Base-by-base conservation (phyloP, 2,888 invertebrate genomes). In the Atethmia centrago region DNA sequence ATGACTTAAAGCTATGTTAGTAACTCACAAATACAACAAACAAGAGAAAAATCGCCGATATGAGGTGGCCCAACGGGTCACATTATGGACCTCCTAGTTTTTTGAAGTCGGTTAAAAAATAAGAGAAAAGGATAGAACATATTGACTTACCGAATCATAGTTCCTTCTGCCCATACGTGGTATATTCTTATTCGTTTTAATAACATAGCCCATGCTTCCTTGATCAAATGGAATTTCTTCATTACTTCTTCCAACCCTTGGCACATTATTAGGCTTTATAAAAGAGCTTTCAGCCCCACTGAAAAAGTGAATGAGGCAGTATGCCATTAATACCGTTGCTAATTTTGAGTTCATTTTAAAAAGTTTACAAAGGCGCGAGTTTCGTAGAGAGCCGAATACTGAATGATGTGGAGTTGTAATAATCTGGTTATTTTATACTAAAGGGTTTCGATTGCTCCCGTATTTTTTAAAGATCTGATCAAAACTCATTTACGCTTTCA, bases 111-210 rank as follows among this genome's bases (percentile, higher is more conserved):
- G 10, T 16, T 40, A 69, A 14, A n/a, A 66, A 25, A 7, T 16
- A 55, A 7, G 25, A 25, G 2, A 53, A 47, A 5, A 16, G 16
- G 3, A 47, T 47, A 7, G 12, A 12, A 47, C n/a, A n/a, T 16
- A 63, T 21, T 21, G 0, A 58, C 95, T 93, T 88, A 96, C 96
- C 87, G 95, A 95, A 86, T 96, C 95, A 65, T 93, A 95, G 82
- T 96, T 96, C 80, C 96, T 92, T 82, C 96, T 89, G 4, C 96
- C 96, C 94, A 96, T 95, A 5, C 96, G 89, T 28, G 96, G 96
- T 84, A 96, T 96, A 85, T 94, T 95, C 80, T 96, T 96, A 86
- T 92, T 94, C 1, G 95, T 94, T 90, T 96, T 96, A 63, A 96
- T 96, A 76, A 96, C 96, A 71, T 96, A 96, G 7, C 95, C 96